These are phyloP conservation scores for Pseudomyrmex concolor DNA, from an alignment of 1,140 invertebrate genomes.

Conservation along the genomic window DNA sequence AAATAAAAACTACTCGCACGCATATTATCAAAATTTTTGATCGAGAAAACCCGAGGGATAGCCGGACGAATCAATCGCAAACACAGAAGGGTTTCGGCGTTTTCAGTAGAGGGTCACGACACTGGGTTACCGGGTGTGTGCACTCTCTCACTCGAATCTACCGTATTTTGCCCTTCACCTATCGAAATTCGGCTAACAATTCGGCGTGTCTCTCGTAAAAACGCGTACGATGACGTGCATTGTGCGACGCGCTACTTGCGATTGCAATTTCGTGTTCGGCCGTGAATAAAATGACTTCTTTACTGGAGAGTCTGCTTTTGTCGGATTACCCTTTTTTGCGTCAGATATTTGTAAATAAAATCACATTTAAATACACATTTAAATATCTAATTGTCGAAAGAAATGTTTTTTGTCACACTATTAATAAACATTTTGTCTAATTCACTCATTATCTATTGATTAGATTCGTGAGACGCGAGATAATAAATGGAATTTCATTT, in stretches of 20 bases:
- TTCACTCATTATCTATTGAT: too few relatives aligned
- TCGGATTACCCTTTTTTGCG: constrained; percentile 25
- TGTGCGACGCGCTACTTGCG: constrained; percentile 34
- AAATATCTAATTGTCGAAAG: too few relatives aligned
- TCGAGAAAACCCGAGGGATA: constrained; percentile 72
- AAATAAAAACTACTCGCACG: constrained; percentile 1
- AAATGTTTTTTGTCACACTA: too few relatives aligned
- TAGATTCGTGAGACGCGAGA: too few relatives aligned
- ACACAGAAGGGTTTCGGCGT: constrained; percentile 66
- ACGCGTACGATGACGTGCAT: constrained; percentile 25
- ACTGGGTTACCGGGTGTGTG: constrained; percentile 73
- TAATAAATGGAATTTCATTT: not conserved
- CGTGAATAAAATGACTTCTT: constrained; percentile 13
- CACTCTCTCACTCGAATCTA: constrained; percentile 50
- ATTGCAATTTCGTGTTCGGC: not conserved
- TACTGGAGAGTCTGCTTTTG: not conserved
- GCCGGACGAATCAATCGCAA: constrained; percentile 78
- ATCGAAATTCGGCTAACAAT: constrained; percentile 44
- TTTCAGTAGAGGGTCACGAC: constrained; percentile 67
- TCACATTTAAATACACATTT: too few relatives aligned
- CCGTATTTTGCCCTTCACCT: constrained; percentile 39
- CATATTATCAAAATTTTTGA: constrained; percentile 61
- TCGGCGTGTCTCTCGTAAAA: constrained; percentile 12
- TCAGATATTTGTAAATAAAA: not conserved
- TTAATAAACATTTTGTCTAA: too few relatives aligned